Evolutionary conservation across 2,888 invertebrate genomes (phyloP).

Genomic region (Eupsilia transversa): DNA sequence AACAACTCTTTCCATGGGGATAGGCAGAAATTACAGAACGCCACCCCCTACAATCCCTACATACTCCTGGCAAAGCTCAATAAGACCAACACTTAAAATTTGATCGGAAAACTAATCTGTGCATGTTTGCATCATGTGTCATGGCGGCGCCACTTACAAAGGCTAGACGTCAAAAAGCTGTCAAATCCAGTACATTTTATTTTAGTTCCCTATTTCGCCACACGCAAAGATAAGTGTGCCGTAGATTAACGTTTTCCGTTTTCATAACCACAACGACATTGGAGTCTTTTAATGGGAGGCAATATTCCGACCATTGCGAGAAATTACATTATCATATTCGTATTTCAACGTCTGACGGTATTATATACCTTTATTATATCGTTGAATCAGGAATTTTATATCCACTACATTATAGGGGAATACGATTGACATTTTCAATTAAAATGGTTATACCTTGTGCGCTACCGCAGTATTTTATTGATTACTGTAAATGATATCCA

Average conservation of each 20-base stretch:
- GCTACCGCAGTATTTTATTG: too few species aligned
- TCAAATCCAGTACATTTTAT: conserved; percentile 13
- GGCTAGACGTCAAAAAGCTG: background rate
- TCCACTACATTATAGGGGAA: conserved; percentile 1
- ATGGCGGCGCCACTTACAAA: conserved; percentile 6
- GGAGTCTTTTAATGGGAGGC: conserved; percentile 28
- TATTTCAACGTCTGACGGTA: conserved; percentile 23
- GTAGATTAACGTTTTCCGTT: conserved; percentile 5
- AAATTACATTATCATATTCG: conserved; percentile 61
- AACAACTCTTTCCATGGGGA: too few species aligned
- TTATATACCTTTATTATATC: conserved; percentile 24
- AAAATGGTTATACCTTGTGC: background rate
- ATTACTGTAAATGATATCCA: too few species aligned
- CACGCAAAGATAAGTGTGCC: background rate
- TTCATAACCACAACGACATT: conserved; percentile 29
- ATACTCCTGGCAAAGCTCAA: too few species aligned
- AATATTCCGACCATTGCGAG: conserved; percentile 36
- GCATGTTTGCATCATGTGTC: too few species aligned
- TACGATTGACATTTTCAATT: background rate
- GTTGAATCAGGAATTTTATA: conserved; percentile 27
- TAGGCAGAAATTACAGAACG: too few species aligned
- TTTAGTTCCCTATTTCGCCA: background rate
- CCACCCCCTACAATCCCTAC: too few species aligned
- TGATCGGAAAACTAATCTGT: too few species aligned
- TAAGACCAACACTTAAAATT: background rate